Percentiles rank a stretch among this genome's conserved stretches.
Conservation (phyloP, 2,113 vertebrate genomes). For the Cyanistes caeruleus region DNA sequence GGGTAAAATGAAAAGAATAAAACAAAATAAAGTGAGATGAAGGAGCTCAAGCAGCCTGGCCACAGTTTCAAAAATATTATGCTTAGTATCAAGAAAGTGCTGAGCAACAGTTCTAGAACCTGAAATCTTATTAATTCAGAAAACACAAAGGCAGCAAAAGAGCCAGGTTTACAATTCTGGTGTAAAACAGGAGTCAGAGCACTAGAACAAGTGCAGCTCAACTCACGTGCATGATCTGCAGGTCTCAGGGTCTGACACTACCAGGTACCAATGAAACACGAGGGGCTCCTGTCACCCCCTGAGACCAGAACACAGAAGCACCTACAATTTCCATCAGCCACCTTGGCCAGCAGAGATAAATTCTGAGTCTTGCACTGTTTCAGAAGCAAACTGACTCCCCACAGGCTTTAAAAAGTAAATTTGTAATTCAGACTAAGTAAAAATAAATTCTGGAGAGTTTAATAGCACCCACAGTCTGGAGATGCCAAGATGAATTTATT, state of each 20-base stretch:
- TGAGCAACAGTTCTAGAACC: neutral
- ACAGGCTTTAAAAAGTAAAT: neutral
- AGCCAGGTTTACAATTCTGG: neutral
- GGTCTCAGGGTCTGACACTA: neutral
- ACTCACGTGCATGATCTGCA: neutral
- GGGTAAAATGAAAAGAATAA: constrained; percentile 23
- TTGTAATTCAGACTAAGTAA: neutral
- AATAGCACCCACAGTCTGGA: neutral
- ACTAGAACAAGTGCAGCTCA: neutral
- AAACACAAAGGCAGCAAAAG: neutral
- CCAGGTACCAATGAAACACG: neutral
- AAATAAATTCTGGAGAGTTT: neutral
- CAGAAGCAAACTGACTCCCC: neutral
- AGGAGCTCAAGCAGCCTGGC: neutral
- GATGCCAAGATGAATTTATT: neutral
- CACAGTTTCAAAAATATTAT: neutral
- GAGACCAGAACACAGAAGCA: neutral
- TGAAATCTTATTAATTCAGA: neutral
- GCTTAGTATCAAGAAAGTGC: neutral
- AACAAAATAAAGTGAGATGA: neutral
- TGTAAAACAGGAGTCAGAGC: neutral
- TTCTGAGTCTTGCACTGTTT: neutral
- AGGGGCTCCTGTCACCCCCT: neutral
- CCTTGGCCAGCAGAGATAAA: neutral
- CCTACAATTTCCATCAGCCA: neutral